Percentiles rank a stretch among this genome's conserved stretches.
phyloP scores from a whole-genome alignment of 2,797 vertebrate species.

The Crocidura indochinensis region DNA sequence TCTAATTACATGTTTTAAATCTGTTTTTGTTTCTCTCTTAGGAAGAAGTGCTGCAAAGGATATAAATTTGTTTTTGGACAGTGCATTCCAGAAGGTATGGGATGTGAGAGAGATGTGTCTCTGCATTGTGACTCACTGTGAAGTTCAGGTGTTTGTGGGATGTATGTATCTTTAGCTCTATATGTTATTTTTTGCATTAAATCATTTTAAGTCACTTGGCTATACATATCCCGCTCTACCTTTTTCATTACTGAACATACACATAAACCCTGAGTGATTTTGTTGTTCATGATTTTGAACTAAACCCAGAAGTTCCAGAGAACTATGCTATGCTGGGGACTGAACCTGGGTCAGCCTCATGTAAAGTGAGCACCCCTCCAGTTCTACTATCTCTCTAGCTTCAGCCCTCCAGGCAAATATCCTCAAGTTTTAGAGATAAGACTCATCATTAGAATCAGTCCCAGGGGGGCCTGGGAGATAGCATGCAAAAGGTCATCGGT shows the following conservation, averaged over 20 bases:
- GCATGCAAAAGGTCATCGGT: too few relatives aligned
- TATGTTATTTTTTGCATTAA: not conserved
- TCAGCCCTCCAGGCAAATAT: not conserved
- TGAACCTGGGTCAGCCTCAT: not conserved
- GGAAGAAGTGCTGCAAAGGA: constrained; percentile 98
- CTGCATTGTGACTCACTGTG: not conserved
- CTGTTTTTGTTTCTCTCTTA: constrained; percentile 89
- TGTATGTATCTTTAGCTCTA: not conserved
- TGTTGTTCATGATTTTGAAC: not conserved
- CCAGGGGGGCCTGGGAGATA: too few relatives aligned
- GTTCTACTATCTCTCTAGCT: not conserved
- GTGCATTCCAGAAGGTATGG: constrained; percentile 99
- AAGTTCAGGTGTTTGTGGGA: not conserved
- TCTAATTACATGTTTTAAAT: constrained; percentile 61
- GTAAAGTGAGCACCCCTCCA: not conserved
- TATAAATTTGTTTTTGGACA: constrained; percentile 99
- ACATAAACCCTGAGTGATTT: not conserved
- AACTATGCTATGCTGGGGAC: not conserved
- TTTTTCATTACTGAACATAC: not conserved
- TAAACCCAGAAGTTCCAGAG: too few relatives aligned
- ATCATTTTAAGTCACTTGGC: not conserved
- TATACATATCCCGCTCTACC: not conserved
- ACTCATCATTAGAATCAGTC: not conserved
- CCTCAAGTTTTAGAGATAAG: not conserved
- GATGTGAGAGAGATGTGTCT: constrained; percentile 66